These are phyloP conservation scores for Lithophane leautieri DNA, from an alignment of 2,888 invertebrate genomes.

Conservation along the genomic window DNA sequence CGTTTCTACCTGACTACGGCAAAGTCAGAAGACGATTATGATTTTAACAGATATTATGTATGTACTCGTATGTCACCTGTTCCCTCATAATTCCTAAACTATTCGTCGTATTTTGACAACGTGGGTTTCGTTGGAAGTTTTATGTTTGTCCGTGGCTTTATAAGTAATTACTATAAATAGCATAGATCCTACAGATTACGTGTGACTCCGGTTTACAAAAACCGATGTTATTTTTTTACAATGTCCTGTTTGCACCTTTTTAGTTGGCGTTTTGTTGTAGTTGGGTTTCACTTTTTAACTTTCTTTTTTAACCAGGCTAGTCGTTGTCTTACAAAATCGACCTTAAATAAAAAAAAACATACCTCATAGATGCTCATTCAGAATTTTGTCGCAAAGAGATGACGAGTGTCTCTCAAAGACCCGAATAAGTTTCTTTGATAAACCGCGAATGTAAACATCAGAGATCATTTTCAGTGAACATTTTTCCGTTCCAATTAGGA, in stretches of 20 bases:
- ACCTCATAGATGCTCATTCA: conserved; percentile 1
- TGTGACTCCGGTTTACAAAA: not conserved
- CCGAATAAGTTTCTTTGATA: conserved; percentile 23
- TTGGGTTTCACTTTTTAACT: not conserved
- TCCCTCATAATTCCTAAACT: not conserved
- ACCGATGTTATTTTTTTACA: not conserved
- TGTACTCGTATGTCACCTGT: not conserved
- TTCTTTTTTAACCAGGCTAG: not conserved
- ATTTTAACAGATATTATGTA: not conserved
- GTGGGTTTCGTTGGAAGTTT: not conserved
- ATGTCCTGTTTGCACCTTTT: not conserved
- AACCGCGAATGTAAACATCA: conserved; percentile 34
- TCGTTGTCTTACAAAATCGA: not conserved
- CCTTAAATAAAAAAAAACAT: not conserved
- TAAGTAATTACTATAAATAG: not conserved
- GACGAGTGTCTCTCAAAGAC: conserved; percentile 8
- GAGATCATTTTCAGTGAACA: conserved; percentile 30
- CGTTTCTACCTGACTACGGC: not conserved
- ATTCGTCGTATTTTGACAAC: not conserved
- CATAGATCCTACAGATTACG: not conserved
- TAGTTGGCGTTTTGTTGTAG: not conserved
- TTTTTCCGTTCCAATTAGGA: conserved; percentile 45
- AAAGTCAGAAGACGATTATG: not conserved
- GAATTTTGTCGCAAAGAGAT: conserved; percentile 1
- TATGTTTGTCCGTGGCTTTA: not conserved